Evolutionary conservation across 2,888 invertebrate species (phyloP).

Genomic region (Ectemnius cavifrons): DNA sequence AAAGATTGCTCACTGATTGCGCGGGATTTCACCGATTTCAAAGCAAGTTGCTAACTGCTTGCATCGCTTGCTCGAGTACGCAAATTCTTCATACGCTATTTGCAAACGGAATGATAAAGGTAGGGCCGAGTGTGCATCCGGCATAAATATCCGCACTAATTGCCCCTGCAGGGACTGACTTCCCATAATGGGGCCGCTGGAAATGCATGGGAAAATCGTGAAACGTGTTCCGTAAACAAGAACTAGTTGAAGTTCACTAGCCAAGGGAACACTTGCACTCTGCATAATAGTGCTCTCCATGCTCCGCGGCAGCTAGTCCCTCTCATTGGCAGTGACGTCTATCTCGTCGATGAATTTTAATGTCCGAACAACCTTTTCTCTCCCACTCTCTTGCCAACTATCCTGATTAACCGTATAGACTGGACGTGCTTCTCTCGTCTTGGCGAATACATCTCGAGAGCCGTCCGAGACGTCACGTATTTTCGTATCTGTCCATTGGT

Average conservation of each 20-base stretch:
- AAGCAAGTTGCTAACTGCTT: no score
- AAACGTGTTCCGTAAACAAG: conserved; percentile 51
- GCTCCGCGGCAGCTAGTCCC: not conserved
- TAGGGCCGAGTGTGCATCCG: conserved; percentile 1
- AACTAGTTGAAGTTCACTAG: conserved; percentile 37
- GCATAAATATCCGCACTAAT: conserved; percentile 8
- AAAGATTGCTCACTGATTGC: no score
- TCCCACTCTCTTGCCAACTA: not conserved
- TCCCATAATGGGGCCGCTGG: conserved; percentile 17
- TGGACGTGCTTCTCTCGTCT: not conserved
- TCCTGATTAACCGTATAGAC: no score
- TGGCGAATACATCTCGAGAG: not conserved
- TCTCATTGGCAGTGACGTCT: not conserved
- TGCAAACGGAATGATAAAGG: conserved; percentile 9
- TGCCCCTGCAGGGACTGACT: not conserved
- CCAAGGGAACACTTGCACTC: conserved; percentile 12
- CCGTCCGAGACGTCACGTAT: not conserved
- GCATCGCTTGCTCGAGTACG: no score
- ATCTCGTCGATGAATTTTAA: not conserved
- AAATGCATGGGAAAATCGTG: conserved; percentile 31
- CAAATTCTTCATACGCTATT: not conserved
- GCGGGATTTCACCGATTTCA: no score
- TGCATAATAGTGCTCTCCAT: conserved; percentile 22
- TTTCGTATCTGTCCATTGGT: not conserved
- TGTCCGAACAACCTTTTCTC: not conserved